A percentile compares a stretch with the other conserved stretches of the same genome.
phyloP scores from a whole-genome alignment of 2,888 invertebrate species.

The Limnephilus marmoratus region DNA sequence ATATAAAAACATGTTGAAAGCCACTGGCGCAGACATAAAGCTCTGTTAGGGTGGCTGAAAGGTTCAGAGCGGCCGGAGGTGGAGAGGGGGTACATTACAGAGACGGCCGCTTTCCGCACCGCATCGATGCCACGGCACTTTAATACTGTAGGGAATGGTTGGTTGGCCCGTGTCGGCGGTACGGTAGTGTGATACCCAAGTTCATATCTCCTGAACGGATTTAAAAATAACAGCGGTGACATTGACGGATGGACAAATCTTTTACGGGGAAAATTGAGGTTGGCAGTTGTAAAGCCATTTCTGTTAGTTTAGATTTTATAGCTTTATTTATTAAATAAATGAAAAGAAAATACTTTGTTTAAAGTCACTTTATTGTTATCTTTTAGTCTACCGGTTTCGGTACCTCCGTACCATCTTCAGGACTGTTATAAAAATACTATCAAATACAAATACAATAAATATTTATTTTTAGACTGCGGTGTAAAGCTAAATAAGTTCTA shows the following conservation, averaged over 20 bases:
- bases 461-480: not conserved
- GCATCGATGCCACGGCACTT: not conserved
- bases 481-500: too few species aligned
- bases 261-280: not conserved
- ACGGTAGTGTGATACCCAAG: not conserved
- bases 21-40: not conserved
- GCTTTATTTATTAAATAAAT: too few species aligned
- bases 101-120: not conserved
- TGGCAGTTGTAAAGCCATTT: not conserved
- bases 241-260: not conserved
- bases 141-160: not conserved
- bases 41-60: not conserved
- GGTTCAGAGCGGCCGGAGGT: not conserved
- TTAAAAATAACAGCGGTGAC: not conserved
- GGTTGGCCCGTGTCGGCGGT: not conserved
- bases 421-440: too few species aligned
- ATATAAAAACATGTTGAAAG: not conserved
- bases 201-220: not conserved
- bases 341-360: too few species aligned
- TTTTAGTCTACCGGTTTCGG: too few species aligned
- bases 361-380: too few species aligned
- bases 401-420: too few species aligned
- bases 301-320: not conserved
- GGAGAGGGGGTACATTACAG: not conserved
- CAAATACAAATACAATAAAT: too few species aligned